Evolutionary conservation across 1,140 invertebrate genomes (phyloP).

Genomic region (Cryptotermes secundus): DNA sequence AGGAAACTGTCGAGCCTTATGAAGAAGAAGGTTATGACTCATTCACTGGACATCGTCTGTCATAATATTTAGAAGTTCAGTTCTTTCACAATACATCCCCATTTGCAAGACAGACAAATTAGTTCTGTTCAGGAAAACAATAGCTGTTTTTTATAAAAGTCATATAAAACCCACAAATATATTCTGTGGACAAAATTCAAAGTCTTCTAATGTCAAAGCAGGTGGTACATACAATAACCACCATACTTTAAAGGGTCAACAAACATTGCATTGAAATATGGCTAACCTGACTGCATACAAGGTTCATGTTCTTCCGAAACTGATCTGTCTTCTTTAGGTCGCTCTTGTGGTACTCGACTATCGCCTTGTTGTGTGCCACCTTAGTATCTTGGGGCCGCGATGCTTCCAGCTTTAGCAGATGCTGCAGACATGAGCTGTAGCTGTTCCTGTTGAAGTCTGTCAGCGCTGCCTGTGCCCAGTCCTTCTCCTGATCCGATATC

Average conservation of each 20-base stretch:
- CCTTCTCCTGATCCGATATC: slow-evolving; percentile 58
- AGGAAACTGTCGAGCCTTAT: too few species aligned
- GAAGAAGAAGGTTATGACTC: too few species aligned
- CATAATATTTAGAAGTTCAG: too few species aligned
- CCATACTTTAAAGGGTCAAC: background rate
- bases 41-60: too few species aligned
- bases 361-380: slow-evolving; percentile 69
- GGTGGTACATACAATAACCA: background rate
- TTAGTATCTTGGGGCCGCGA: slow-evolving; percentile 64
- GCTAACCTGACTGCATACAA: slow-evolving; percentile 58
- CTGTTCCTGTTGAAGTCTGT: slow-evolving; percentile 58
- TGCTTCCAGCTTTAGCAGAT: slow-evolving; percentile 60
- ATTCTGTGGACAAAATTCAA: too few species aligned
- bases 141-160: too few species aligned
- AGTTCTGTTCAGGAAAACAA: too few species aligned
- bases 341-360: slow-evolving; percentile 69
- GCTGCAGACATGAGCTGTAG: slow-evolving; percentile 57
- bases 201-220: too few species aligned
- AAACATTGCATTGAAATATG: too few species aligned
- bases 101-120: too few species aligned
- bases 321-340: slow-evolving; percentile 69
- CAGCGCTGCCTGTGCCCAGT: slow-evolving; percentile 55
- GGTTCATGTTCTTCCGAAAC: slow-evolving; percentile 65
- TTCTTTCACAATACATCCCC: too few species aligned
- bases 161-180: too few species aligned